phyloP scores from a whole-genome alignment of 2,113 vertebrate species.

The Esox niger region DNA sequence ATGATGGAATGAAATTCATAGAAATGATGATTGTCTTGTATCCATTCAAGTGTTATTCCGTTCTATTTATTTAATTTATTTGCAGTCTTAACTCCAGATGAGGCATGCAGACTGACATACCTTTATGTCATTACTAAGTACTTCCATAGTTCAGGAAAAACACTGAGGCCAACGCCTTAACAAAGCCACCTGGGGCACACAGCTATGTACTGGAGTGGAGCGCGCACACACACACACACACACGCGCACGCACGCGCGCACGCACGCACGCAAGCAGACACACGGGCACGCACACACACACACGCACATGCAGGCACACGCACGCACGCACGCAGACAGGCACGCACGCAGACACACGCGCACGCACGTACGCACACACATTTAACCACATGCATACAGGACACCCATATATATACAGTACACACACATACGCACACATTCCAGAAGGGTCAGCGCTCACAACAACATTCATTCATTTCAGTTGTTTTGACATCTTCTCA shows the following conservation, averaged over 20 bases:
- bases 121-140: constrained; percentile 41
- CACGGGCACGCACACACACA: background rate
- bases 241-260: background rate
- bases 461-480: constrained; percentile 26
- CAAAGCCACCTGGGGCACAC: background rate
- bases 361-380: background rate
- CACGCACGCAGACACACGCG: background rate
- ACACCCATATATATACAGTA: background rate
- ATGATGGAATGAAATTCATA: too few species aligned
- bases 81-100: constrained; percentile 17
- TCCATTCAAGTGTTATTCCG: too few species aligned
- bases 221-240: background rate
- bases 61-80: too few species aligned
- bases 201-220: background rate
- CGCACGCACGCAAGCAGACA: background rate
- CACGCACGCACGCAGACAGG: too few species aligned
- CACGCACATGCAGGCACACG: background rate
- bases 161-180: constrained; percentile 25
- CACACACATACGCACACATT: background rate
- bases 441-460: constrained; percentile 13
- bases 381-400: too few species aligned
- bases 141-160: constrained; percentile 32
- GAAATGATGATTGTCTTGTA: too few species aligned
- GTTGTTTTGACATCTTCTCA: constrained; percentile 37
- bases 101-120: constrained; percentile 36